Evolutionary conservation across 2,113 vertebrate species (phyloP).

Genomic region (Muscicapa adusta): DNA sequence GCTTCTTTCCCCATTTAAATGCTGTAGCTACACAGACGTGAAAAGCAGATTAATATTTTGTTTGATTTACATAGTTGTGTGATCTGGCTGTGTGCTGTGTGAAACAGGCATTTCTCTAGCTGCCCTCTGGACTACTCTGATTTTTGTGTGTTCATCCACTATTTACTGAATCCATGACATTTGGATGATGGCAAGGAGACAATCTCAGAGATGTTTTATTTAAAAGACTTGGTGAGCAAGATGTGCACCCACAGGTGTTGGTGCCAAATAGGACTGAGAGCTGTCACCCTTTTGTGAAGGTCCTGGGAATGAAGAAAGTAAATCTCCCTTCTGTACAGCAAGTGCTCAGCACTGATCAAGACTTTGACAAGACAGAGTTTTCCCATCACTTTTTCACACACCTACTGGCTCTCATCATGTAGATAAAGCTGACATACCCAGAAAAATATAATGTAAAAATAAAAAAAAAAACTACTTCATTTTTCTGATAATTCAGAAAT

Average conservation of each 20-base stretch:
- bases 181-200: neutral
- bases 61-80: neutral
- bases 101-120: neutral
- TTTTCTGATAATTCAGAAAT: neutral
- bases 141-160: neutral
- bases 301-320: neutral
- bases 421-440: neutral
- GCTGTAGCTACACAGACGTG: accelerated
- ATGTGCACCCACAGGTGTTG: neutral
- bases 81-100: neutral
- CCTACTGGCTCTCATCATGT: neutral
- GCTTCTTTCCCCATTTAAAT: neutral
- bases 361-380: neutral
- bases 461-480: neutral
- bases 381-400: neutral
- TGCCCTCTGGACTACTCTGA: neutral
- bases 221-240: neutral
- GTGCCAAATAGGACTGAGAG: neutral
- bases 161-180: accelerated
- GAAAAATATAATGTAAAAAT: neutral
- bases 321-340: neutral
- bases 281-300: neutral
- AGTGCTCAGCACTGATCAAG: neutral
- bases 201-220: neutral
- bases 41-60: neutral